Evolutionary conservation across 2,888 invertebrate genomes (phyloP), one percentile per base, ranked within the genome.

Genomic region (Yponomeuta evonymella): DNA sequence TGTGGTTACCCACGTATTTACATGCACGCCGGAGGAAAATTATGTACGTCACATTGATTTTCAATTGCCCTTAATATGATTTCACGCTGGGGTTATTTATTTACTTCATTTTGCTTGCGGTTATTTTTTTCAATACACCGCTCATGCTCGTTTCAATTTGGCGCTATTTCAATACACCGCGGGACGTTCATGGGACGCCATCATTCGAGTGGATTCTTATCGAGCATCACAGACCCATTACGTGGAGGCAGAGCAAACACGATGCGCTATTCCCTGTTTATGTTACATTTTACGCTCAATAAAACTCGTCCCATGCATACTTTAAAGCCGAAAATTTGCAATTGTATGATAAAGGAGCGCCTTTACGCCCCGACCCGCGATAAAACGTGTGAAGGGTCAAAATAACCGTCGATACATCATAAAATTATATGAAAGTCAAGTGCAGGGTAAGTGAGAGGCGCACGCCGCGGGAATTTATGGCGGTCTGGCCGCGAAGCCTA

Each of bases 351-450:
- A 73, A 72, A 70, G 67, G 64, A 65, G 36, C 48, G 29, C 58
- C 67, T 70, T 64, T 72, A 69, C 70, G 72, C 70, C 75, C 78
- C 76, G 80, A 79, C 81, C 79, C 79, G 83, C 86, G 83, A 89
- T 89, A 91, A 89, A 89, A 87, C 83, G 86, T 87, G 86, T 85
- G 89, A 88, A 88, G 90, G 90, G 90, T 90, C 91, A 90, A 83
- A 87, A 85, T 83, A 86, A 83, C 81, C 85, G 81, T 75, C 88
- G 81, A 90, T 91, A 91, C 86, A 92, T 92, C 91, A 90, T 90
- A 89, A 90, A 90, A 90, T 91, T 90, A 92, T 89, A 90, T 91
- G 87, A 92, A 91, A 91, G 90, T 90, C 92, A 89, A 90, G 88
- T 85, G 87, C 87, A 87, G 89, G 83, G 86, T 83, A 86, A 86